phyloP scores from a whole-genome alignment of 2,888 invertebrate genomes.

The Vandiemenella viatica region DNA sequence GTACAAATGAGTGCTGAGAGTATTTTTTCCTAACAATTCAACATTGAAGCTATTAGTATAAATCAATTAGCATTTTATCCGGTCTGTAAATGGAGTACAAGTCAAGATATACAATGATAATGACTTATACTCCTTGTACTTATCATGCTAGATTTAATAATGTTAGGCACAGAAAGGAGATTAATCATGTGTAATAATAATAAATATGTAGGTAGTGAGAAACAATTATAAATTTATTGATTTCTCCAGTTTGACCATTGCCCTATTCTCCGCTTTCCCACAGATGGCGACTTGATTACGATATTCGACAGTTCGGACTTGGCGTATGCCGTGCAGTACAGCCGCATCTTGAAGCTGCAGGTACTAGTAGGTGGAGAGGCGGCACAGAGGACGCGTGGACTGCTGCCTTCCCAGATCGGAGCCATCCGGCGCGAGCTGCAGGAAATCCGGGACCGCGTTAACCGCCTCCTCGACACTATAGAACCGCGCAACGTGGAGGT shows the following conservation, averaged over 20 bases:
- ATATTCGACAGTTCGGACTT: slow-evolving; percentile 55
- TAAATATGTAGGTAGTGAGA: too few relatives aligned
- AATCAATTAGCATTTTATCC: too few relatives aligned
- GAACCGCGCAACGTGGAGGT: slow-evolving; percentile 25
- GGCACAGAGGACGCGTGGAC: slow-evolving; percentile 24
- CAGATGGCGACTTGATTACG: slow-evolving; percentile 55
- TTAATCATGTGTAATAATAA: too few relatives aligned
- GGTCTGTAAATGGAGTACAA: too few relatives aligned
- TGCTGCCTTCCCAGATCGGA: slow-evolving; percentile 19
- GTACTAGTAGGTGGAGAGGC: slow-evolving; percentile 32
- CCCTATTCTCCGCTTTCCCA: background rate
- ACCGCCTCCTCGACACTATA: slow-evolving; percentile 39
- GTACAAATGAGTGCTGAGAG: too few relatives aligned
- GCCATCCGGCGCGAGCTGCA: slow-evolving; percentile 28
- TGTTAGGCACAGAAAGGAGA: too few relatives aligned
- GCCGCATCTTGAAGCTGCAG: slow-evolving; percentile 45
- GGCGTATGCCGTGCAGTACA: slow-evolving; percentile 51
- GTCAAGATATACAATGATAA: too few relatives aligned
- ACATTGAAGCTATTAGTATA: too few relatives aligned
- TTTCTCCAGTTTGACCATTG: background rate
- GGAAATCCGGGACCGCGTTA: slow-evolving; percentile 41
- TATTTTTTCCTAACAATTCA: too few relatives aligned
- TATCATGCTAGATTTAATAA: too few relatives aligned
- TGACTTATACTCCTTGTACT: too few relatives aligned
- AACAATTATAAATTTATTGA: background rate